Percentiles rank a stretch among this genome's conserved stretches.
Evolutionary conservation across 2,888 invertebrate genomes (phyloP).

Genomic region (Drosophila niveifrons): DNA sequence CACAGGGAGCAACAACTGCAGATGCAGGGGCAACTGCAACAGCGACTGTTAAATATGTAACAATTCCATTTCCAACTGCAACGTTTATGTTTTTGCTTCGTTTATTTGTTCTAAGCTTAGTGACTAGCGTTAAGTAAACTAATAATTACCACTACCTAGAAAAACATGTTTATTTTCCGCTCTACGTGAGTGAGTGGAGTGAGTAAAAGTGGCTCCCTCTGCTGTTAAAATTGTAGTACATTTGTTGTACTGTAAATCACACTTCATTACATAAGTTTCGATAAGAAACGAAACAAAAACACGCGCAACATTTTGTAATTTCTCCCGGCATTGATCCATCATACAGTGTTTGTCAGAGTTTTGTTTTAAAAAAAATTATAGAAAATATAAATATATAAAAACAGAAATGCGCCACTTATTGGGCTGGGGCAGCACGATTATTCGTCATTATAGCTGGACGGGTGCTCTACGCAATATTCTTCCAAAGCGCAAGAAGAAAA

Average conservation of each 20-base stretch:
- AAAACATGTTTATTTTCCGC: constrained; percentile 14
- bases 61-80: constrained; percentile 60
- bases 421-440: constrained; percentile 16
- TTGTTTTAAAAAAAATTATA: constrained; percentile 40
- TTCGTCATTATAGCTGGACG: constrained; percentile 46
- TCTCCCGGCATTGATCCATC: constrained; percentile 19
- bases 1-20: constrained; percentile 8
- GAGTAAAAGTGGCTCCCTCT: constrained; percentile 46
- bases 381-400: constrained; percentile 33
- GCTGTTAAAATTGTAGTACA: constrained; percentile 32
- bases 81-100: constrained; percentile 44
- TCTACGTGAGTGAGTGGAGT: constrained; percentile 20
- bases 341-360: constrained; percentile 28
- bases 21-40: constrained; percentile 2
- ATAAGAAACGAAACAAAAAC: constrained; percentile 49
- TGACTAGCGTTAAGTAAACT: constrained; percentile 58
- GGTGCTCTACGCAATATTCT: constrained; percentile 48
- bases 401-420: constrained; percentile 56
- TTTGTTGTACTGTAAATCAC: constrained; percentile 42
- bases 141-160: constrained; percentile 47
- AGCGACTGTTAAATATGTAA: constrained; percentile 40
- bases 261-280: constrained; percentile 66
- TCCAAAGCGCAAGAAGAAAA: constrained; percentile 50
- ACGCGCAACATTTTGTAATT: constrained; percentile 36
- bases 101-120: constrained; percentile 48